Percentiles rank a stretch among this genome's conserved stretches.
Evolutionary conservation across 2,113 vertebrate species (phyloP).

Genomic region (Ictidomys tridecemlineatus): DNA sequence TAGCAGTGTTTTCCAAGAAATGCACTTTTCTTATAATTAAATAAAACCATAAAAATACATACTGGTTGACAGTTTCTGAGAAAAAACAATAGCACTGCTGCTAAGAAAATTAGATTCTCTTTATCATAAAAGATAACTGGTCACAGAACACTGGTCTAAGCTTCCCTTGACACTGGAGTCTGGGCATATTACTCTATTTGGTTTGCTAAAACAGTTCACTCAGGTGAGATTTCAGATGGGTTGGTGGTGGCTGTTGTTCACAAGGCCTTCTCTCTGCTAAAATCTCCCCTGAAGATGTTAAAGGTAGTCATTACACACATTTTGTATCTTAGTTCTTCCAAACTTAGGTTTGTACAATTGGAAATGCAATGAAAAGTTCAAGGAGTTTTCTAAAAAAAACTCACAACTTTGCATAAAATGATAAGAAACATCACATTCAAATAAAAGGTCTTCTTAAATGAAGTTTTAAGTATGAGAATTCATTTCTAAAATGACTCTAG

Average conservation of each 20-base stretch:
- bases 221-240: neutral
- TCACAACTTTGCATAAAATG: neutral
- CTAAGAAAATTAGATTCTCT: conserved; percentile 64
- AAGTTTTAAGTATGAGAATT: neutral
- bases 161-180: conserved; percentile 34
- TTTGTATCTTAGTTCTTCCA: neutral
- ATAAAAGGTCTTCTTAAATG: neutral
- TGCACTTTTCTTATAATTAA: conserved; percentile 68
- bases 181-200: conserved; percentile 43
- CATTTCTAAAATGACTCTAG: neutral
- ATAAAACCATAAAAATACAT: conserved; percentile 67
- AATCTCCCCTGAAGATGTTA: neutral
- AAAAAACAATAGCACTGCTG: neutral
- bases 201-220: conserved; percentile 29
- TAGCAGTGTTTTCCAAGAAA: conserved; percentile 62
- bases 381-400: conserved; percentile 50
- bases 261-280: neutral
- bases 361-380: conserved; percentile 34
- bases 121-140: conserved; percentile 58
- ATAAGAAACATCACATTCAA: conserved; percentile 35
- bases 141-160: conserved; percentile 36
- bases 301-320: neutral
- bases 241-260: neutral
- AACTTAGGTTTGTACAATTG: neutral
- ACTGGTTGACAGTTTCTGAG: conserved; percentile 44